phyloP scores from a whole-genome alignment of 2,888 invertebrate genomes.

The Eristalinus sepulchralis region DNA sequence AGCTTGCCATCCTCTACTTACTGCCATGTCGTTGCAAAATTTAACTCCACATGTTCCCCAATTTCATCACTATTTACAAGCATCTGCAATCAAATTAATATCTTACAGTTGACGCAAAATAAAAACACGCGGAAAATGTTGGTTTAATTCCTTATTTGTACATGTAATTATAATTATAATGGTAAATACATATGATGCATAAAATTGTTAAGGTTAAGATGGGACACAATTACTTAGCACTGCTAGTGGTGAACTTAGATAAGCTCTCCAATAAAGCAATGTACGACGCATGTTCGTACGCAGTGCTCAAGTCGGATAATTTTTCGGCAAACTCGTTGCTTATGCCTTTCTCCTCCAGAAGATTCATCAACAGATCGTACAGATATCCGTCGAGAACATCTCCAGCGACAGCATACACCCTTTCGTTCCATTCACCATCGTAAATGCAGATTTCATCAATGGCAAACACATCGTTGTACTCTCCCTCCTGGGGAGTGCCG shows the following conservation, averaged over 20 bases:
- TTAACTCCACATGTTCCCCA: too few species aligned
- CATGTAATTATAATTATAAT: slow-evolving; percentile 53
- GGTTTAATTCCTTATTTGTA: slow-evolving; percentile 41
- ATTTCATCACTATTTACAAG: too few species aligned
- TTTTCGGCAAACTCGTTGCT: slow-evolving; percentile 96
- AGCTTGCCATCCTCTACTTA: too few species aligned
- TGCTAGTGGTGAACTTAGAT: slow-evolving; percentile 88
- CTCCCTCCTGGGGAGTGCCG: slow-evolving; percentile 85
- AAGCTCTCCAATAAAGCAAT: slow-evolving; percentile 91
- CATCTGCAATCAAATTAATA: too few species aligned
- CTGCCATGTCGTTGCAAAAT: too few species aligned
- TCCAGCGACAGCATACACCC: slow-evolving; percentile 94
- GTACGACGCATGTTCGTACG: slow-evolving; percentile 96
- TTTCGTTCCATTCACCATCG: slow-evolving; percentile 93
- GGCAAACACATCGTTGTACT: slow-evolving; percentile 92
- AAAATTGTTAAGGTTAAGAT: slow-evolving; percentile 17
- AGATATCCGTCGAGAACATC: slow-evolving; percentile 97
- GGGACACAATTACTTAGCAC: slow-evolving; percentile 79
- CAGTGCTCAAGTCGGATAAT: slow-evolving; percentile 92
- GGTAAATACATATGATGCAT: slow-evolving; percentile 47
- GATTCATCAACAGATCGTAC: slow-evolving; percentile 96
- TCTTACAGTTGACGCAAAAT: too few species aligned
- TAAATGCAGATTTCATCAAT: slow-evolving; percentile 96
- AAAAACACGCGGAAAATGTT: not conserved
- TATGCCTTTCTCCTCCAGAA: slow-evolving; percentile 97